Base-by-base conservation (phyloP, 2,888 invertebrate species). In the Lepidocyrtinus sp. region DNA sequence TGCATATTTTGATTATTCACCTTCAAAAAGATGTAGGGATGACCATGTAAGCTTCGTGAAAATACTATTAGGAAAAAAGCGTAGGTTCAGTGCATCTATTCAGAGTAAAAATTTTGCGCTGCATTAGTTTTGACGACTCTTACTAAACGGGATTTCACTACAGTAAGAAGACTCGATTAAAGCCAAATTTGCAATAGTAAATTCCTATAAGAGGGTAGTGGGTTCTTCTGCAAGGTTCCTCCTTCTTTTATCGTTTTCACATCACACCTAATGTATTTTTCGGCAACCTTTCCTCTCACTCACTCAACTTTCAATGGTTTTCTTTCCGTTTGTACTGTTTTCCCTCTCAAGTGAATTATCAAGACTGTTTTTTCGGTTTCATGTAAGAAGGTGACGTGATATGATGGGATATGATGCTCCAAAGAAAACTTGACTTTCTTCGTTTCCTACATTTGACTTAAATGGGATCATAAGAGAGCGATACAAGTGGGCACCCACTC, bases 401-500 rank as follows among this genome's bases (percentile, higher is more conserved):
- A 21, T 2, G 12, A 12, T n/a, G 22, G 21, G 22, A 59, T 19
- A 12, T 59, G 59, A 59, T 59, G 59, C 59, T 59, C 21, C n/a
- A n/a, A n/a, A n/a, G 21, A 72, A 71, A 77, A 72, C 67, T 77
- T 77, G 71, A 71, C 77, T 77, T 71, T 72, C 55, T 70, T 25
- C 25, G 15, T n/a, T 59, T 36, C 36, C 50, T 50, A 7, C 2
- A 50, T 59, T 21, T 59, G 19, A 59, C 2, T 21, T 59, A n/a
- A 59, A 21, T 59, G 59, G 59, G 22, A 59, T 59, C 59, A n/a
- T 59, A 55, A 59, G 59, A 59, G 59, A 59, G 59, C 59, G n/a
- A 59, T 59, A 59, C 59, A 59, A 15, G 59, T 21, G 59, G 7
- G 59, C 15, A 21, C n/a, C n/a, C n/a, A n/a, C n/a, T n/a, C n/a